phyloP scores from a whole-genome alignment of 2,888 invertebrate species.

The Notocelia uddmanniana region DNA sequence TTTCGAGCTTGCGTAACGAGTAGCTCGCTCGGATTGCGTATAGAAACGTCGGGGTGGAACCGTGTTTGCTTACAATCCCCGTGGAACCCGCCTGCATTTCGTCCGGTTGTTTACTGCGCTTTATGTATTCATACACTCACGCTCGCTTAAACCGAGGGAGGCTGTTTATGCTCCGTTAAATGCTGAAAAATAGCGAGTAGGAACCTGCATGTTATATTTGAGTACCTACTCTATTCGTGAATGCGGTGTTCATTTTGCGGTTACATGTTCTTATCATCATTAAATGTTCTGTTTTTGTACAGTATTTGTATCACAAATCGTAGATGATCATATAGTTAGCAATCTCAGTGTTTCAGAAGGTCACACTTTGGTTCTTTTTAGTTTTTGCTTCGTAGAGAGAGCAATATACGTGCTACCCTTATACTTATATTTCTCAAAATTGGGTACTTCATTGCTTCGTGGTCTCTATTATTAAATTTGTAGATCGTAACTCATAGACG shows the following conservation, averaged over 20 bases:
- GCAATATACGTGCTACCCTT: background rate
- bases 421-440: background rate
- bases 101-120: conserved; percentile 37
- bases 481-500: background rate
- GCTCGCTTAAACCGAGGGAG: conserved; percentile 22
- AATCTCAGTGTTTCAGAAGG: no score
- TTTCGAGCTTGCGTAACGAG: background rate
- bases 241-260: background rate
- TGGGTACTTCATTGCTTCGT: background rate
- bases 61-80: conserved; percentile 32
- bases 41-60: conserved; percentile 23
- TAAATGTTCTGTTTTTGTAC: background rate
- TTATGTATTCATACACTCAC: conserved; percentile 40
- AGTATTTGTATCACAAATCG: background rate
- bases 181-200: conserved; percentile 3
- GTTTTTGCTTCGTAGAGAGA: no score
- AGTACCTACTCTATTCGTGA: conserved; percentile 20
- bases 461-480: background rate
- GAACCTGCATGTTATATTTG: conserved; percentile 18
- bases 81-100: conserved; percentile 27
- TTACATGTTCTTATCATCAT: background rate
- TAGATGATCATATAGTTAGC: background rate
- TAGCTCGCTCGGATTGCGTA: background rate
- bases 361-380: no score
- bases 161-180: conserved; percentile 26